Conservation (phyloP, 2,888 invertebrate species). For the Perizoma affinitatum region DNA sequence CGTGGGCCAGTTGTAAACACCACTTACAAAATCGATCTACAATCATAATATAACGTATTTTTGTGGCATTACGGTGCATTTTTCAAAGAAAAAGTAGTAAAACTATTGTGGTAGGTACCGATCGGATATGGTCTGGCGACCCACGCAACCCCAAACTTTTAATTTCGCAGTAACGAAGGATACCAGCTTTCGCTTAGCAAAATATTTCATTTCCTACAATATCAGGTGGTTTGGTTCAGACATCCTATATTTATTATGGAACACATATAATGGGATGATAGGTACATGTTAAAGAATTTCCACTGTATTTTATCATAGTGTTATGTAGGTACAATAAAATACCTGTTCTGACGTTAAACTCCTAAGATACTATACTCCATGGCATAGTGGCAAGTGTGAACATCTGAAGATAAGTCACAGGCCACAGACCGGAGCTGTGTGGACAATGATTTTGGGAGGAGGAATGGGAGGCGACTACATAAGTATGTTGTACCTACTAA, state of each 20-base stretch:
- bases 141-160: conserved; percentile 67
- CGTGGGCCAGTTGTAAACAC: conserved; percentile 65
- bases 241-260: background rate
- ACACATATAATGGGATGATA: background rate
- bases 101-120: conserved; percentile 15
- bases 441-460: no score
- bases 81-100: conserved; percentile 6
- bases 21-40: conserved; percentile 42
- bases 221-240: conserved; percentile 3
- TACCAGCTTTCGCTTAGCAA: conserved; percentile 60
- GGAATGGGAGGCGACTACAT: no score
- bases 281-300: no score
- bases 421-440: no score
- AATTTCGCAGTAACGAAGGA: conserved; percentile 69
- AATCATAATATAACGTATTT: conserved; percentile 39
- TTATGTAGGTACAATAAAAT: no score
- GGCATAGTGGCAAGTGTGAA: no score
- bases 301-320: no score
- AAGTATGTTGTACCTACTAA: no score
- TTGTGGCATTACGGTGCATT: conserved; percentile 41
- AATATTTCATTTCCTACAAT: conserved; percentile 29
- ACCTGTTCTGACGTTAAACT: no score
- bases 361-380: no score
- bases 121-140: conserved; percentile 38
- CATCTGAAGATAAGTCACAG: no score